These are phyloP conservation scores for Amaurobius ferox DNA, from an alignment of 2,888 invertebrate genomes.

Conservation along the genomic window DNA sequence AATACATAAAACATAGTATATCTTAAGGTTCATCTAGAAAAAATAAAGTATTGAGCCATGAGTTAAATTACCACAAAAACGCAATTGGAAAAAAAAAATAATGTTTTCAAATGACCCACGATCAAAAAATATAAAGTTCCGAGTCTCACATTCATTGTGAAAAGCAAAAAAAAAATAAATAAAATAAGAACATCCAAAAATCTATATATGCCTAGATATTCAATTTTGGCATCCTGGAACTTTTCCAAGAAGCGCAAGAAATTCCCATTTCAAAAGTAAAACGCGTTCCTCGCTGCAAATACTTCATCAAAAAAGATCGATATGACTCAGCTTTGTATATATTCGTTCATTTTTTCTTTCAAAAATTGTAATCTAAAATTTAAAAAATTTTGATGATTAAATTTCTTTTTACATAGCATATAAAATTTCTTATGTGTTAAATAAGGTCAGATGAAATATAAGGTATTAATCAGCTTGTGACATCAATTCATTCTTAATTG, in stretches of 20 bases:
- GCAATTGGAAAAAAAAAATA: background rate
- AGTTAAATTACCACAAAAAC: conserved; percentile 7
- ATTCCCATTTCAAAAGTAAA: background rate
- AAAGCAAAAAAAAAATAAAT: background rate
- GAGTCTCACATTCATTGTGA: background rate
- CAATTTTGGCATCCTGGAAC: conserved; percentile 12
- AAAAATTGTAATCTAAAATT: too few relatives aligned
- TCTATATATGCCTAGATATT: conserved; percentile 7
- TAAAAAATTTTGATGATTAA: too few relatives aligned
- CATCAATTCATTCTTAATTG: too few relatives aligned
- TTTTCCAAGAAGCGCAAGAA: conserved; percentile 8
- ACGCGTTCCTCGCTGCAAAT: background rate
- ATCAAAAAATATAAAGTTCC: background rate
- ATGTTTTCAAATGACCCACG: background rate
- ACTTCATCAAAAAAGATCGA: background rate
- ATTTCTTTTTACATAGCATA: too few relatives aligned
- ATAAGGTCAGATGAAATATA: too few relatives aligned
- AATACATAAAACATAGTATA: background rate
- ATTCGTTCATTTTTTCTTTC: too few relatives aligned
- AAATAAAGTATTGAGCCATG: background rate
- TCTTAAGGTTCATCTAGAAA: background rate
- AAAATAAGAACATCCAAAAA: conserved; percentile 1
- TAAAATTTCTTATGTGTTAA: too few relatives aligned
- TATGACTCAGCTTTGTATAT: background rate
- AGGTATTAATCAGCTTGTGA: too few relatives aligned